A percentile compares a stretch with the other conserved stretches of the same genome.
phyloP scores from a whole-genome alignment of 2,113 vertebrate species.

The Muntiacus muntjak region DNA sequence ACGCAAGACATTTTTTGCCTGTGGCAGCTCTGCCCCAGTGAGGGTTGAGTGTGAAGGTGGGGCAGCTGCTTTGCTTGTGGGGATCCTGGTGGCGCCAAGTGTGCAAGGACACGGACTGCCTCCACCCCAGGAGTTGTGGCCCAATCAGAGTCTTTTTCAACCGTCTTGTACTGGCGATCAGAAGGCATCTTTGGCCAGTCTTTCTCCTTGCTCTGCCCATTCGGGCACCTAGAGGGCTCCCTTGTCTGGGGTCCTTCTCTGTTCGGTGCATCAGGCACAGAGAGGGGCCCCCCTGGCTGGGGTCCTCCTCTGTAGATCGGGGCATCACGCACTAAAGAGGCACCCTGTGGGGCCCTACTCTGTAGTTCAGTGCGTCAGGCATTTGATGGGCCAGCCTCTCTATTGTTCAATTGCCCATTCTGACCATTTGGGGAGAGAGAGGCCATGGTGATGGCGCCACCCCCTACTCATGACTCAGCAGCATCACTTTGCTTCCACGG shows the following conservation, averaged over 20 bases:
- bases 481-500: not conserved
- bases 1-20: not conserved
- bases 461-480: rapidly evolving
- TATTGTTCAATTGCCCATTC: not conserved
- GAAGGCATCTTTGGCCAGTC: not conserved
- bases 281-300: not conserved
- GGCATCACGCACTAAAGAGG: not conserved
- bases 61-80: rapidly evolving
- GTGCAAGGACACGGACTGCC: not conserved
- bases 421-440: not conserved
- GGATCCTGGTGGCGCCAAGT: not conserved
- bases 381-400: not conserved
- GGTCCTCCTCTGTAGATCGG: not conserved
- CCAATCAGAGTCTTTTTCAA: not conserved
- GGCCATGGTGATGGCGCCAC: not conserved
- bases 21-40: not conserved
- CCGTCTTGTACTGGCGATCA: not conserved
- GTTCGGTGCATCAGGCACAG: not conserved
- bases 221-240: not conserved
- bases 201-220: not conserved
- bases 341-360: not conserved
- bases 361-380: not conserved
- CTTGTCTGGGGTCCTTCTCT: not conserved
- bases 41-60: not conserved
- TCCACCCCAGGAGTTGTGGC: rapidly evolving